Conservation (phyloP, 2,113 vertebrate species). For the Macaca mulatta region DNA sequence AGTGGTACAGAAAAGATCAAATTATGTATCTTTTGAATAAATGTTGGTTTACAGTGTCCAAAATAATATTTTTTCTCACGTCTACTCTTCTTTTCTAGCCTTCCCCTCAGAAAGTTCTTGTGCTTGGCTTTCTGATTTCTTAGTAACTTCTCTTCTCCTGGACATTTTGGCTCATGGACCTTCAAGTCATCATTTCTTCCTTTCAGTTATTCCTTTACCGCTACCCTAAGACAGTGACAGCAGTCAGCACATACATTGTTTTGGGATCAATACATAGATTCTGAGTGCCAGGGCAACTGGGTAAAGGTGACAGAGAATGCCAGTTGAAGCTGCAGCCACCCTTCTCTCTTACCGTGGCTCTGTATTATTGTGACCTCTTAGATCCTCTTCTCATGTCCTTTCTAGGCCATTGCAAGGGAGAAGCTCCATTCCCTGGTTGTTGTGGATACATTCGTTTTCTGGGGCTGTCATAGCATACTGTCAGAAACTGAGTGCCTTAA, state of each 20-base stretch:
- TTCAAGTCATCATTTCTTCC: neutral
- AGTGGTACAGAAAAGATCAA: neutral
- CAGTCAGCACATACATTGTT: neutral
- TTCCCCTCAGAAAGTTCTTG: neutral
- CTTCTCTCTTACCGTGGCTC: neutral
- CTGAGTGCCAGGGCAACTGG: neutral
- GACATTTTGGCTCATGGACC: neutral
- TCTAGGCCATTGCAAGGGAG: neutral
- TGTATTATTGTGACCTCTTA: neutral
- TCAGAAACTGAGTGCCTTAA: neutral
- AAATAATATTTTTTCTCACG: neutral
- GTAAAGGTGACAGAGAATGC: neutral
- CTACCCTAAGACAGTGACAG: neutral
- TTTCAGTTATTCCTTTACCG: neutral
- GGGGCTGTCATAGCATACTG: neutral
- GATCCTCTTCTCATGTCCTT: neutral
- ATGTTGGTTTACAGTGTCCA: neutral
- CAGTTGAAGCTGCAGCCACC: too few species aligned
- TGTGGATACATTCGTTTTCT: neutral
- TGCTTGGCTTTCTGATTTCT: neutral
- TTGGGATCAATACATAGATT: neutral
- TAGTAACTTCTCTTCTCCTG: neutral
- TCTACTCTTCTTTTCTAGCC: neutral
- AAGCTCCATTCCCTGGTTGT: neutral
- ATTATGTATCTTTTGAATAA: neutral